Conservation (phyloP, 2,888 invertebrate species). For the Dichetophora obliterata region DNA sequence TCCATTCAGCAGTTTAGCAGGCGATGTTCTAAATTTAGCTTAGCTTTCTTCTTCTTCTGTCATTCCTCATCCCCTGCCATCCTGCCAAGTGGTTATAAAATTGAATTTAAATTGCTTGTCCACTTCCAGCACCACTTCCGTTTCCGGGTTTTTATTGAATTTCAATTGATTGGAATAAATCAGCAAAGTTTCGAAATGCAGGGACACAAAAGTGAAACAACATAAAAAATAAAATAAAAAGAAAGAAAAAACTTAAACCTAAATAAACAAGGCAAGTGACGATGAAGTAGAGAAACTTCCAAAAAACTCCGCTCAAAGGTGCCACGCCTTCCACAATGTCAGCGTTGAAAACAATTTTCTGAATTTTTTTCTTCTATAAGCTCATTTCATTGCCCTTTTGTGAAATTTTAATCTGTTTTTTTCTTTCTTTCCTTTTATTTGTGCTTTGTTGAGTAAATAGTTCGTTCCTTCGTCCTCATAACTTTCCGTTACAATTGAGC, state of each 20-base stretch:
- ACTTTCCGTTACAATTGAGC: too few relatives aligned
- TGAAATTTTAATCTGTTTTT: background rate
- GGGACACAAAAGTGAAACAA: background rate
- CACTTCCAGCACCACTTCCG: conserved; percentile 2
- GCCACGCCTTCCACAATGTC: too few relatives aligned
- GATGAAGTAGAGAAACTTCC: too few relatives aligned
- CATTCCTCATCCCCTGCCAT: background rate
- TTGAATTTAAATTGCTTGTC: conserved; percentile 31
- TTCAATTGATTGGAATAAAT: conserved; percentile 20
- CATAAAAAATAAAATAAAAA: too few relatives aligned
- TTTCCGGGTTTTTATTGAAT: conserved; percentile 21
- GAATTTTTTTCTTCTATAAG: background rate
- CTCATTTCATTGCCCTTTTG: background rate
- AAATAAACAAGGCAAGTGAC: too few relatives aligned
- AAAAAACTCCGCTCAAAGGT: too few relatives aligned
- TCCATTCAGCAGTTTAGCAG: background rate
- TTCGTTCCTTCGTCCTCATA: too few relatives aligned
- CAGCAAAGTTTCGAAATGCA: background rate
- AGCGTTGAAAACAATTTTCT: too few relatives aligned
- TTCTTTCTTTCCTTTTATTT: background rate
- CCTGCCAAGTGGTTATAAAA: conserved; percentile 23
- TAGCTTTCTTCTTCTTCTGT: too few relatives aligned
- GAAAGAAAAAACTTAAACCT: too few relatives aligned
- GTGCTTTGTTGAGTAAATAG: too few relatives aligned
- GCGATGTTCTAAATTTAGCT: background rate